These are phyloP conservation scores for Etheostoma spectabile DNA, from an alignment of 2,113 vertebrate species.

Conservation along the genomic window DNA sequence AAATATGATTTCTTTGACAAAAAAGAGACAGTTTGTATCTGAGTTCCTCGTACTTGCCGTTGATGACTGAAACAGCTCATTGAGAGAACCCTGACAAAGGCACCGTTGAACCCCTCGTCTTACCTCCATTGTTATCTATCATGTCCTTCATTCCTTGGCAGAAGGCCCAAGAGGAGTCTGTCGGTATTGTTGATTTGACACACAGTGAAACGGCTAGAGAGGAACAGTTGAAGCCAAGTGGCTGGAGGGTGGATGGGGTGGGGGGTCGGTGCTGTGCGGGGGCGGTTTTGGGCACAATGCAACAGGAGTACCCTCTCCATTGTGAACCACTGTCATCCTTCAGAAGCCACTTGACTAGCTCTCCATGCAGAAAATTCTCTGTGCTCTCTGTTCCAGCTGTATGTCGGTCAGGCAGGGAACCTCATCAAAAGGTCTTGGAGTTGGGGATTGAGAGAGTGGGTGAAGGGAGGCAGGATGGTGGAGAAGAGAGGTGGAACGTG, in stretches of 20 bases:
- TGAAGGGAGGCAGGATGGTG: constrained; percentile 35
- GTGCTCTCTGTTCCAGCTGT: constrained; percentile 69
- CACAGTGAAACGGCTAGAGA: constrained; percentile 62
- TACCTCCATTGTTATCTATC: constrained; percentile 69
- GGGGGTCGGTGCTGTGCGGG: constrained; percentile 45
- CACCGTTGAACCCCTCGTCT: constrained; percentile 39
- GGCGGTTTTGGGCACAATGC: constrained; percentile 68
- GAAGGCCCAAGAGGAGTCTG: constrained; percentile 66
- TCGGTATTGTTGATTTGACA: constrained; percentile 73
- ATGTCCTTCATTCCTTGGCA: constrained; percentile 72
- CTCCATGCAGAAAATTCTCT: constrained; percentile 83
- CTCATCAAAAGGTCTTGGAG: constrained; percentile 78
- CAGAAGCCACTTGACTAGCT: constrained; percentile 78
- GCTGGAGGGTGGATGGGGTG: constrained; percentile 26
- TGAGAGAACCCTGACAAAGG: constrained; percentile 42
- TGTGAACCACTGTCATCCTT: constrained; percentile 84
- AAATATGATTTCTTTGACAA: constrained; percentile 48
- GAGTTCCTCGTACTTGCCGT: neutral
- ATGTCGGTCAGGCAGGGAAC: constrained; percentile 77
- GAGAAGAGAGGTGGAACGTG: constrained; percentile 24
- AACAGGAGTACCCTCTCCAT: constrained; percentile 78
- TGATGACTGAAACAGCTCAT: constrained; percentile 37
- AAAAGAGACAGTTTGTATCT: constrained; percentile 25
- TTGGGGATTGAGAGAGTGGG: constrained; percentile 59
- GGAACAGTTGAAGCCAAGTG: constrained; percentile 75